Conservation (phyloP, 2,113 vertebrate species). For the Phaetusa simplex region DNA sequence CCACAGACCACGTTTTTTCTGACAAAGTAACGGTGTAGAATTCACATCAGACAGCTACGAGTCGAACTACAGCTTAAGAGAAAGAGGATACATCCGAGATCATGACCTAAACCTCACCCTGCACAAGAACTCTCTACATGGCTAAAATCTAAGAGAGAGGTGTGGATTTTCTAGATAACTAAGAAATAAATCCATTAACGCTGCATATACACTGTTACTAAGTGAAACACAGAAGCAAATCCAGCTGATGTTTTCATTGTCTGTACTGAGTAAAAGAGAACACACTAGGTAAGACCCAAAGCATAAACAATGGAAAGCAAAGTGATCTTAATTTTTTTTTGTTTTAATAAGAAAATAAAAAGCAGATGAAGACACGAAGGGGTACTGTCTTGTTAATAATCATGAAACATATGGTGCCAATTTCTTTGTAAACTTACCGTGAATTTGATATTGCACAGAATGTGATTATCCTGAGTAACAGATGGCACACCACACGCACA, state of each 20-base stretch:
- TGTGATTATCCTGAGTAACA: not conserved
- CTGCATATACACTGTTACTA: not conserved
- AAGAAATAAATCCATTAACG: not conserved
- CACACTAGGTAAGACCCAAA: not conserved
- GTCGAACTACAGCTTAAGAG: not conserved
- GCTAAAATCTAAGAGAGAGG: not conserved
- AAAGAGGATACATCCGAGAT: not conserved
- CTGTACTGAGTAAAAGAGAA: not conserved
- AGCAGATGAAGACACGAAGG: not conserved
- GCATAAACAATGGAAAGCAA: not conserved
- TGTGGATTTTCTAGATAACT: not conserved
- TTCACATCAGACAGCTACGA: not conserved
- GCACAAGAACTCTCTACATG: not conserved
- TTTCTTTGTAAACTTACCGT: not conserved
- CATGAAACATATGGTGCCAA: not conserved
- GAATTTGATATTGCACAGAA: not conserved
- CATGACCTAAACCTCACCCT: not conserved
- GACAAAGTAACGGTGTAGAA: not conserved
- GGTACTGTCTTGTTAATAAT: not conserved
- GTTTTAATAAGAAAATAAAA: not conserved
- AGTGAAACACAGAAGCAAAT: not conserved
- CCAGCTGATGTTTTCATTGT: not conserved
- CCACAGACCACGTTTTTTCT: fast-evolving
- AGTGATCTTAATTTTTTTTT: not conserved
- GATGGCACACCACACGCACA: not conserved